Evolutionary conservation across 2,113 vertebrate genomes (phyloP).

Genomic region (Terrapene triunguis): DNA sequence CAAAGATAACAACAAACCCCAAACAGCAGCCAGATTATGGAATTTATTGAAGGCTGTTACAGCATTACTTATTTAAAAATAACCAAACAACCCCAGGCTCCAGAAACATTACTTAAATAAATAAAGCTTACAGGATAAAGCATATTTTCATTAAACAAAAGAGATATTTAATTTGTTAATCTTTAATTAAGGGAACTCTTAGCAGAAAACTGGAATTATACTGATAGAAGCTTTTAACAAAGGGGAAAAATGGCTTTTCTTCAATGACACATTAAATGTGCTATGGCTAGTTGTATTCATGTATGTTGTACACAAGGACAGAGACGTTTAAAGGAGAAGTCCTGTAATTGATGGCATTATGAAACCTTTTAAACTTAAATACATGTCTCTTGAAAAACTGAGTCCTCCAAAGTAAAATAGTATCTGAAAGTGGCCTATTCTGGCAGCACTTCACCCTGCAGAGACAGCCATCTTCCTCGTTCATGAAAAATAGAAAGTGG

Average conservation of each 20-base stretch:
- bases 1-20: neutral
- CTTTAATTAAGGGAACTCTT: neutral
- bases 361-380: neutral
- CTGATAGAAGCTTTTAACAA: neutral
- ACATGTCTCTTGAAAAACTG: neutral
- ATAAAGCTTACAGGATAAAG: neutral
- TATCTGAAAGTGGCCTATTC: neutral
- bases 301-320: neutral
- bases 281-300: neutral
- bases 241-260: neutral
- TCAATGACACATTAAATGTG: neutral
- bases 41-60: neutral
- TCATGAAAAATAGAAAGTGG: rapidly evolving
- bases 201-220: neutral
- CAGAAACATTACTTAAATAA: slow-evolving; percentile 10
- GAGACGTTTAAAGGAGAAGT: neutral
- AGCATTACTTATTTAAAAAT: neutral
- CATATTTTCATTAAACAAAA: neutral
- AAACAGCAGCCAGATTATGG: neutral
- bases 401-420: neutral
- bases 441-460: neutral
- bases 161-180: neutral
- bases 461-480: neutral
- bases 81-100: neutral
- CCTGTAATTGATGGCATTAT: neutral